Percentiles rank a stretch among this genome's conserved stretches.
These are phyloP conservation scores for Aplysina aerophoba DNA, from an alignment of 37 sponge, comb jelly and placozoan species.

Conservation along the genomic window DNA sequence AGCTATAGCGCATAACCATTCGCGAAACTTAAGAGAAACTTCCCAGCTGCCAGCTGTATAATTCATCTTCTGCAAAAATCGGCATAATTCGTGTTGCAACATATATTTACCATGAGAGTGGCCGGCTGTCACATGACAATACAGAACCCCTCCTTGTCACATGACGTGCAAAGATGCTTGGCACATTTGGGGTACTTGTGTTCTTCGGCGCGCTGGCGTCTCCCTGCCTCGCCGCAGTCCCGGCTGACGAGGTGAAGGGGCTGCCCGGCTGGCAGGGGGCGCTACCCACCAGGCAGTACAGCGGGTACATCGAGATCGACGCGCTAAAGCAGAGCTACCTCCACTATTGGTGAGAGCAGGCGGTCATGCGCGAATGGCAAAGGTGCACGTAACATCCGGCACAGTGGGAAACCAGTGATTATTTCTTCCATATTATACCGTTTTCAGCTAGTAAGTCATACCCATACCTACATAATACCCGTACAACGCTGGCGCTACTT, in stretches of 20 bases:
- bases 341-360: slow-evolving; percentile 91
- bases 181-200: background rate
- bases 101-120: background rate
- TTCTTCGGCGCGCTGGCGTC: background rate
- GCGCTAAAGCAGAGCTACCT: slow-evolving; percentile 44
- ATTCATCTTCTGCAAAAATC: too few species aligned
- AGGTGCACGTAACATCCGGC: too few species aligned
- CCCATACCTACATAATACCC: too few species aligned
- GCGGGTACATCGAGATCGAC: slow-evolving; percentile 67
- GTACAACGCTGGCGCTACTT: too few species aligned
- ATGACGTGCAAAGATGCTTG: background rate
- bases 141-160: background rate
- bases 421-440: too few species aligned
- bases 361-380: too few species aligned
- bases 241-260: slow-evolving; percentile 31
- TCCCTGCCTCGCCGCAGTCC: slow-evolving; percentile 17
- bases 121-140: background rate
- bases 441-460: too few species aligned
- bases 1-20: too few species aligned
- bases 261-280: slow-evolving; percentile 68
- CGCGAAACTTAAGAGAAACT: too few species aligned
- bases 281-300: slow-evolving; percentile 72
- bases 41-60: too few species aligned
- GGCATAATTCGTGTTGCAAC: too few species aligned
- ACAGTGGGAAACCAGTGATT: too few species aligned